Conservation (phyloP, 2,113 vertebrate genomes). For the Electrona antarctica region DNA sequence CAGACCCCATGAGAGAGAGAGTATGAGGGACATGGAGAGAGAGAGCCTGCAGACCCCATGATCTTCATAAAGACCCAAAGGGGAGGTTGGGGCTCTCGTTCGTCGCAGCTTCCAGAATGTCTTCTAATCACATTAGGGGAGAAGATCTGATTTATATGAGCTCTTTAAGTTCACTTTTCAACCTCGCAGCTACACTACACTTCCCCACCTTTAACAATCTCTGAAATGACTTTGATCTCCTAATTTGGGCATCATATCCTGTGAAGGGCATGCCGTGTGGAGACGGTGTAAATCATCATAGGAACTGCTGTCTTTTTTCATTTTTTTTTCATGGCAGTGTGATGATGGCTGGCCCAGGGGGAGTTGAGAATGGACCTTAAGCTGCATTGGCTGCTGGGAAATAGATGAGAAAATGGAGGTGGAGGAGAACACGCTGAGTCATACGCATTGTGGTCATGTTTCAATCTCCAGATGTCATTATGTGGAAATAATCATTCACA, state of each 20-base stretch:
- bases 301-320: slow-evolving; percentile 43
- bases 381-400: slow-evolving; percentile 4
- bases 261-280: slow-evolving; percentile 60
- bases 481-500: slow-evolving; percentile 31
- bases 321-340: not conserved
- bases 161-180: slow-evolving; percentile 71
- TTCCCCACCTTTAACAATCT: slow-evolving; percentile 69
- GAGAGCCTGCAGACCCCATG: slow-evolving; percentile 29
- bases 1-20: slow-evolving; percentile 30
- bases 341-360: slow-evolving; percentile 38
- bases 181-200: slow-evolving; percentile 47
- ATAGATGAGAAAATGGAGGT: slow-evolving; percentile 18
- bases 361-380: slow-evolving; percentile 21
- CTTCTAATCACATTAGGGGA: slow-evolving; percentile 74
- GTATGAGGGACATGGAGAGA: not conserved
- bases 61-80: slow-evolving; percentile 65
- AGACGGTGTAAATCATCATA: slow-evolving; percentile 66
- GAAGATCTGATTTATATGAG: slow-evolving; percentile 70
- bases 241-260: slow-evolving; percentile 66
- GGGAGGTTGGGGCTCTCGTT: slow-evolving; percentile 63
- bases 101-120: slow-evolving; percentile 64
- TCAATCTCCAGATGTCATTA: slow-evolving; percentile 21
- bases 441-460: slow-evolving; percentile 16
- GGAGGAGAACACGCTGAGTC: slow-evolving; percentile 10
- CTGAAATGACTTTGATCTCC: slow-evolving; percentile 69